Evolutionary conservation across 2,113 vertebrate genomes (phyloP).

Genomic region (Albula glossodonta): DNA sequence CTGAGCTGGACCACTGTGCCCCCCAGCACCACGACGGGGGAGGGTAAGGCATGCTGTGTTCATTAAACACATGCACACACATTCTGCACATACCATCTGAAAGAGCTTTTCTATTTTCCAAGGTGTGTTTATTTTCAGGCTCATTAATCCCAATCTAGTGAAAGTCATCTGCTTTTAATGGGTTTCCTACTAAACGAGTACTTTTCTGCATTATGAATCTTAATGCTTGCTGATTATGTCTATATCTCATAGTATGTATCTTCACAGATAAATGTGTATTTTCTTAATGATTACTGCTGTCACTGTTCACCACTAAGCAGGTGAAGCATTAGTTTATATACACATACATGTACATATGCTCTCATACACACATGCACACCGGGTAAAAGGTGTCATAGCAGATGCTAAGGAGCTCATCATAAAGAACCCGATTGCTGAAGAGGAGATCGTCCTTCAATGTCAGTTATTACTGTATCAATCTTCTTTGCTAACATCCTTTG

Average conservation of each 20-base stretch:
- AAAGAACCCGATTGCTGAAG: not conserved
- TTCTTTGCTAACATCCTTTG: too few species aligned
- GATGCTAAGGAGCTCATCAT: not conserved
- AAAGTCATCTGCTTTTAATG: constrained; percentile 2
- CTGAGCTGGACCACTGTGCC: constrained; percentile 87
- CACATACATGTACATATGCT: too few species aligned
- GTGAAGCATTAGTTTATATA: not conserved
- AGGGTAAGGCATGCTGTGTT: constrained; percentile 67
- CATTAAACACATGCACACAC: constrained; percentile 26
- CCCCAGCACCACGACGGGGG: constrained; percentile 83
- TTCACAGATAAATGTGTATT: not conserved
- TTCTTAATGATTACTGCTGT: not conserved
- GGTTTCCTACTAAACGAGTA: not conserved
- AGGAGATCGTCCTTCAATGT: not conserved
- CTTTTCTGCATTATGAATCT: not conserved
- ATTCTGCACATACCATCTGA: too few species aligned
- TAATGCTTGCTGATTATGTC: not conserved
- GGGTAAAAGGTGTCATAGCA: not conserved
- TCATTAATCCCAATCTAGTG: not conserved
- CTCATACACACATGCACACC: too few species aligned
- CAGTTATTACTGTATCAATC: too few species aligned
- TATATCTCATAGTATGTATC: not conserved
- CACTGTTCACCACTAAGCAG: not conserved
- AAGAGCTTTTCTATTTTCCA: not conserved
- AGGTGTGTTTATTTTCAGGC: not conserved